Evolutionary conservation across 2,797 vertebrate genomes (phyloP).

Genomic region (Hydrolagus colliei): DNA sequence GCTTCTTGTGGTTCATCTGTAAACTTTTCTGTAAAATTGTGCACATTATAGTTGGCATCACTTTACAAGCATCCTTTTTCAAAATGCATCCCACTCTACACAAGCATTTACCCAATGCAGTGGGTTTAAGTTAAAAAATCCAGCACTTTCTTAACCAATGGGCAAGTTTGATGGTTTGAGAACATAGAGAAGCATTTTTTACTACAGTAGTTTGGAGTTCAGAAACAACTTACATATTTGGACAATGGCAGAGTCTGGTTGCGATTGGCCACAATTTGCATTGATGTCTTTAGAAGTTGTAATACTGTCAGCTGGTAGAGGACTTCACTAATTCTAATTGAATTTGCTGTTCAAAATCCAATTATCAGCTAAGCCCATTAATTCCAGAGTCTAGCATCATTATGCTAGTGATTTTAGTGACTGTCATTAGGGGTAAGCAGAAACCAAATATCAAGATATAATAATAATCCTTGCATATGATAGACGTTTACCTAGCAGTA

Average conservation of each 20-base stretch:
- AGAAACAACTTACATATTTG: not conserved
- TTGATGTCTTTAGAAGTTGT: not conserved
- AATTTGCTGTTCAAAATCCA: not conserved
- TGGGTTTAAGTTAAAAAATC: not conserved
- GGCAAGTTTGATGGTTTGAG: not conserved
- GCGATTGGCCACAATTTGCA: not conserved
- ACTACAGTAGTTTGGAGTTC: not conserved
- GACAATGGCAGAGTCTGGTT: not conserved
- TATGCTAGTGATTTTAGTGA: too few species aligned
- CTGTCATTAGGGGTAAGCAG: too few species aligned
- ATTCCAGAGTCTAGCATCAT: too few species aligned
- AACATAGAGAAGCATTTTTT: not conserved
- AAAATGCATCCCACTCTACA: not conserved
- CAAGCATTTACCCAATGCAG: not conserved
- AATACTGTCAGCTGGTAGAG: not conserved
- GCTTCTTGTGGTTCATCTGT: not conserved
- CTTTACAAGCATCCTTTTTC: not conserved
- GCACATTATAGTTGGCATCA: not conserved
- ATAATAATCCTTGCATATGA: too few species aligned
- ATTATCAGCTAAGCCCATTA: too few species aligned
- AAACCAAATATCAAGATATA: too few species aligned
- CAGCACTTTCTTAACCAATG: not conserved
- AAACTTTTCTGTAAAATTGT: not conserved
- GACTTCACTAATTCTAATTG: not conserved
- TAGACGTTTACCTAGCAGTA: too few species aligned